Evolutionary conservation across 2,113 vertebrate genomes (phyloP), one percentile per base, ranked within the genome.

Genomic region (Camelus dromedarius): DNA sequence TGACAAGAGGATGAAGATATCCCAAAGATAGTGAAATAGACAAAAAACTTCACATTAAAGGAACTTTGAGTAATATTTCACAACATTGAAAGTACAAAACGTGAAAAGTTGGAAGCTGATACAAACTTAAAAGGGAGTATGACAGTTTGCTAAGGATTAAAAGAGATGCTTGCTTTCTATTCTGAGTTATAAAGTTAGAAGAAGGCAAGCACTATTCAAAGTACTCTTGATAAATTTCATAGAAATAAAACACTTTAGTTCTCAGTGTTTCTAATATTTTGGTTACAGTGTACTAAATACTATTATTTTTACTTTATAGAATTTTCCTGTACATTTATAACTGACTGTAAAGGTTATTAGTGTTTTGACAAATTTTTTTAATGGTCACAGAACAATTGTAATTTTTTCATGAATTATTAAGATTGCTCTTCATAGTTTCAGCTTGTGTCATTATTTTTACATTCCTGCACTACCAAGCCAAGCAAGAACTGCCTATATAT

Each of bases 241-340:
- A 75, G 66, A 90, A 56, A 52, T 89, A 67, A 96, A 80, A 69
- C 22, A 69, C 13, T 92, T 90, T 88, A 86, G 77, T 76, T 88
- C 48, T 95, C 19, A 75, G 1, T 90, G 10, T 93, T 75, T 66
- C 42, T 93, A 58, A 73, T 50, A 67, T 66, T 87, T 72, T 42
- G 92, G 64, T 90, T 87, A 77, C 6, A 32, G 16, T 73, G 13
- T 93, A 19, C 35, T 52, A 80, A 95, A 82, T 91, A 92, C 38
- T 84, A 50, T 30, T 52, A 32, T 38, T 89, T 89, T 80, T 64
- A 80, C n/a, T 83, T 82, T 20, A 5, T 69, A 64, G 52, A n/a
- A 82, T 82, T 87, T 70, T 58, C 56, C 32, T 75, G 5, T 86
- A 72, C 22, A 24, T 86, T 80, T 91, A 54, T 64, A 81, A 22